Percentiles rank a stretch among this genome's conserved stretches.
Conservation (phyloP, 2,797 vertebrate genomes). For the Sebastes diaconus region DNA sequence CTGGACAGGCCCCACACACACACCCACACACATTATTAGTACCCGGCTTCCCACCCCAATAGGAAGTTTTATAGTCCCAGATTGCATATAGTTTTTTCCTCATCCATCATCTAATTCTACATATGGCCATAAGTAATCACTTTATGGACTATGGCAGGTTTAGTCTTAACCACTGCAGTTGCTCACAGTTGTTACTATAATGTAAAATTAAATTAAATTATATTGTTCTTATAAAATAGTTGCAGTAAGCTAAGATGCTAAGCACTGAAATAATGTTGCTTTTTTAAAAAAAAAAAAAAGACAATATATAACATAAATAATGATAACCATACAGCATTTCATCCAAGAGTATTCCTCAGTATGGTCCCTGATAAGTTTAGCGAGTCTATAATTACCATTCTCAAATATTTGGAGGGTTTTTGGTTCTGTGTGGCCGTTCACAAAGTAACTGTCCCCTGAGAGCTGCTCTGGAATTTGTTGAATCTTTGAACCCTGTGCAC, state of each 20-base stretch:
- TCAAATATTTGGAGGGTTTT: slow-evolving; percentile 58
- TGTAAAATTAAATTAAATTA: not conserved
- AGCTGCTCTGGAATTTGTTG: slow-evolving; percentile 80
- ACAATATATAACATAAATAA: not conserved
- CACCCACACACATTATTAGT: slow-evolving; percentile 26
- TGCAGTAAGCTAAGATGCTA: not conserved
- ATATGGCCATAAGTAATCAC: slow-evolving; percentile 17
- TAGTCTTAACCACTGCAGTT: not conserved
- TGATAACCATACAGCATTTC: not conserved
- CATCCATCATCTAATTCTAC: slow-evolving; percentile 9
- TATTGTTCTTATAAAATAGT: not conserved
- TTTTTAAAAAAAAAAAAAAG: not conserved
- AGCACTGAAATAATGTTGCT: not conserved
- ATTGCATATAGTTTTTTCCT: slow-evolving; percentile 33
- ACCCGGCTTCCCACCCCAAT: slow-evolving; percentile 41
- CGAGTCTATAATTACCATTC: slow-evolving; percentile 55
- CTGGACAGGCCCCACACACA: slow-evolving; percentile 75
- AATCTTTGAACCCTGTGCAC: slow-evolving; percentile 77
- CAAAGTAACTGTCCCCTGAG: slow-evolving; percentile 74
- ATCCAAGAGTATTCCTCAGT: not conserved
- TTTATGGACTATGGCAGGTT: not conserved
- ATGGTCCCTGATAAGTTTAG: slow-evolving; percentile 2
- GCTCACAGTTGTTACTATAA: not conserved
- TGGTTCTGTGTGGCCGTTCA: slow-evolving; percentile 67
- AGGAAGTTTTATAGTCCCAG: slow-evolving; percentile 53